Base-by-base conservation (phyloP, 1,140 invertebrate genomes). In the Cardiocondyla obscurior region DNA sequence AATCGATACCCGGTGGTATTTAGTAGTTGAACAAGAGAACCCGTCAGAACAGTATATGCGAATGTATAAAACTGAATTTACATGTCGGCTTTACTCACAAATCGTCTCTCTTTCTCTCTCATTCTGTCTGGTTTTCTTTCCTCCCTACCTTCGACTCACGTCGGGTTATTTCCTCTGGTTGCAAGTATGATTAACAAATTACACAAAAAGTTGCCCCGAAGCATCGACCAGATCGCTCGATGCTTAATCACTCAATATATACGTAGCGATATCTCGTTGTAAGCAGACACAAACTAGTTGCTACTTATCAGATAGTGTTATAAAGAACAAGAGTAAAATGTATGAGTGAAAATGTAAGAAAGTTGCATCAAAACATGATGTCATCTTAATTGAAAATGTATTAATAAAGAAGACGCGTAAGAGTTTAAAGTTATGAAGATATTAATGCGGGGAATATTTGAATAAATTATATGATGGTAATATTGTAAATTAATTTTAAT, bases 141-240 rank as follows among this genome's bases (percentile, higher is more conserved):
- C 12, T 44, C 14, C 49, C 2, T 19, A 30, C 6, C 10, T 76
- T n/a, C 8, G n/a, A 49, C 25, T 14, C 46, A 69, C 33, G 60
- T 46, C 81, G 85, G 73, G 55, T 83, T 51, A 44, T 2, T 77
- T 5, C 33, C 22, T 53, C 33, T n/a, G 84, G 79, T 84, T 82
- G 83, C 81, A 89, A 90, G 86, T 22, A 85, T 85, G 90, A 92
- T 91, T 92, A 92, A 92, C 90, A 92, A 92, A 92, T 92, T 92
- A 90, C 64, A 81, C 88, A 92, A 92, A 92, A 92, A 92, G 85
- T 90, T 88, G 91, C 86, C 60, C 84, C 67, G 84, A 72, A 85
- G 72, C 79, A 81, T 86, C 83, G 76, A 69, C 42, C 84, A 85
- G 82, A 77, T 86, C 85, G 62, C 57, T 83, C 79, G 82, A 88